Evolutionary conservation across 2,113 vertebrate genomes (phyloP).

Genomic region (Oreochromis niloticus): DNA sequence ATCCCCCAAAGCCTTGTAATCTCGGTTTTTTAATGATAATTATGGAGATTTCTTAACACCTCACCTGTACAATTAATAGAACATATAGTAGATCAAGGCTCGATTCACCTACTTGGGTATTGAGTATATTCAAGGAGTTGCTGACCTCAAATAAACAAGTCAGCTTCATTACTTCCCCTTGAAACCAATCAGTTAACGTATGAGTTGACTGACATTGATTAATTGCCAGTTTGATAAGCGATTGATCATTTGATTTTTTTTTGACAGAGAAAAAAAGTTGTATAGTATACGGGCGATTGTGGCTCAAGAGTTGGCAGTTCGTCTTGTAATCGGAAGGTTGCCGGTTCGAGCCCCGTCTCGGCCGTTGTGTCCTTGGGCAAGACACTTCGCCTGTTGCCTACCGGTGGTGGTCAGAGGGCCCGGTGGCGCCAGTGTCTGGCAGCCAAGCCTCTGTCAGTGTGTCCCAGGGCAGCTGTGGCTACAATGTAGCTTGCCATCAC

Average conservation of each 20-base stretch:
- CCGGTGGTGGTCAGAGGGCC: too few species aligned
- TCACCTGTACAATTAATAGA: background rate
- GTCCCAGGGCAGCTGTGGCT: too few species aligned
- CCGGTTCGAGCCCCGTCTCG: too few species aligned
- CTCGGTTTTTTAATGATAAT: background rate
- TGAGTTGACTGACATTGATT: background rate
- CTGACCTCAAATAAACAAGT: background rate
- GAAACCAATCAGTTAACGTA: background rate
- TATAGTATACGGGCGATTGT: too few species aligned
- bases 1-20: background rate
- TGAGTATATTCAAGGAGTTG: background rate
- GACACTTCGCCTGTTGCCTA: too few species aligned
- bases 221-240: background rate
- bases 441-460: too few species aligned
- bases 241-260: background rate
- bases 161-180: background rate
- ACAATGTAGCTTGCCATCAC: too few species aligned
- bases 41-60: background rate
- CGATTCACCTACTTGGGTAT: accelerated
- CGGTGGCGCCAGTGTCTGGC: too few species aligned
- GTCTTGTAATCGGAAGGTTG: too few species aligned
- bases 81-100: background rate
- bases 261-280: background rate
- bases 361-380: too few species aligned
- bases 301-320: too few species aligned